Percentiles rank a stretch among this genome's conserved stretches.
These are phyloP conservation scores for Drosophila watanabei DNA, from an alignment of 1,140 invertebrate species.

Conservation along the genomic window DNA sequence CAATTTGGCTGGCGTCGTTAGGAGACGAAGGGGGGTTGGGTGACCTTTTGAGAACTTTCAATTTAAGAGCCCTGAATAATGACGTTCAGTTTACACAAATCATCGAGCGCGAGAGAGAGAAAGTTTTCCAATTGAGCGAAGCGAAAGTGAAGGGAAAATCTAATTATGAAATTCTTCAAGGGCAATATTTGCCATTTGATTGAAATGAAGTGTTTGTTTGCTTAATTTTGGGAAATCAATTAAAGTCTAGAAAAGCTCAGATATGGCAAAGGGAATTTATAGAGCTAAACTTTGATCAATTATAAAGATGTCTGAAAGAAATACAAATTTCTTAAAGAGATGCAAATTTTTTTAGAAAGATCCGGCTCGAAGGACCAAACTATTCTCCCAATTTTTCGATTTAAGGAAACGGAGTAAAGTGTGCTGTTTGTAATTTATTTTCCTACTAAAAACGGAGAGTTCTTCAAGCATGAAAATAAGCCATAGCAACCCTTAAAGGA, in stretches of 20 bases:
- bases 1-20: conserved; percentile 27
- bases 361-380: too few species aligned
- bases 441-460: too few species aligned
- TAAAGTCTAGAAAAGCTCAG: not conserved
- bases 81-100: conserved; percentile 23
- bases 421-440: too few species aligned
- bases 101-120: conserved; percentile 4
- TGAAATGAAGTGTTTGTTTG: conserved; percentile 6
- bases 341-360: too few species aligned
- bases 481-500: not conserved
- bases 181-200: conserved; percentile 15
- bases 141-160: conserved; percentile 18
- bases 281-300: not conserved
- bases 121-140: conserved; percentile 31
- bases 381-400: too few species aligned
- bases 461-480: too few species aligned
- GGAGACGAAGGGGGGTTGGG: not conserved
- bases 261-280: not conserved
- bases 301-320: not conserved
- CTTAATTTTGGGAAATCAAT: conserved; percentile 7
- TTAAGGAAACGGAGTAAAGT: too few species aligned
- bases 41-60: conserved; percentile 30
- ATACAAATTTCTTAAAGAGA: not conserved
- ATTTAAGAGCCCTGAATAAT: conserved; percentile 16
- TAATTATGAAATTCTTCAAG: conserved; percentile 32